phyloP scores from a whole-genome alignment of 2,113 vertebrate genomes.

The Phyllopteryx taeniolatus region DNA sequence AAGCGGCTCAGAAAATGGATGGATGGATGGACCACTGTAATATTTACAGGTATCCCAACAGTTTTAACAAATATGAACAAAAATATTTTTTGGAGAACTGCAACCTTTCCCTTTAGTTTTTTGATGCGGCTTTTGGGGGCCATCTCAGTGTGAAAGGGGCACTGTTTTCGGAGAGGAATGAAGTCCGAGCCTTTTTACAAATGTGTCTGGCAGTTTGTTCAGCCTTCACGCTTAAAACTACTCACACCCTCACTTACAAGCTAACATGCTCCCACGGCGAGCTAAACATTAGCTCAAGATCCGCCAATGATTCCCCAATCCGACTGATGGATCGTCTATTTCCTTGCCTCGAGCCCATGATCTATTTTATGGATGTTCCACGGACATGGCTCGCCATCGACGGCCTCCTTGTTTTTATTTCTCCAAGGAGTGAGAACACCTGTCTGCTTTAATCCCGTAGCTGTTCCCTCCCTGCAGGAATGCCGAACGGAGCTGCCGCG shows the following conservation, averaged over 20 bases:
- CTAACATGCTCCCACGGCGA: slow-evolving; percentile 38
- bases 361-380: slow-evolving; percentile 77
- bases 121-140: no score
- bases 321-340: slow-evolving; percentile 53
- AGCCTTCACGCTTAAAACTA: not conserved
- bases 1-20: no score
- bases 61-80: no score
- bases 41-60: no score
- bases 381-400: slow-evolving; percentile 71
- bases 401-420: slow-evolving; percentile 68
- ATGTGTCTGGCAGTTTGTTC: not conserved
- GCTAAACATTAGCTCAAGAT: slow-evolving; percentile 50
- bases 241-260: slow-evolving; percentile 23
- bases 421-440: slow-evolving; percentile 72
- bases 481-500: slow-evolving; percentile 52
- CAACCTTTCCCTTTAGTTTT: no score
- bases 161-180: not conserved
- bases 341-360: slow-evolving; percentile 61
- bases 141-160: no score
- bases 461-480: slow-evolving; percentile 62
- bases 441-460: slow-evolving; percentile 72
- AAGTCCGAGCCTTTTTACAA: not conserved
- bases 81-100: no score
- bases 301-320: slow-evolving; percentile 49
- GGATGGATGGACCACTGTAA: no score